Evolutionary conservation across 1,140 invertebrate species (phyloP).

Genomic region (Chironomus tepperi): DNA sequence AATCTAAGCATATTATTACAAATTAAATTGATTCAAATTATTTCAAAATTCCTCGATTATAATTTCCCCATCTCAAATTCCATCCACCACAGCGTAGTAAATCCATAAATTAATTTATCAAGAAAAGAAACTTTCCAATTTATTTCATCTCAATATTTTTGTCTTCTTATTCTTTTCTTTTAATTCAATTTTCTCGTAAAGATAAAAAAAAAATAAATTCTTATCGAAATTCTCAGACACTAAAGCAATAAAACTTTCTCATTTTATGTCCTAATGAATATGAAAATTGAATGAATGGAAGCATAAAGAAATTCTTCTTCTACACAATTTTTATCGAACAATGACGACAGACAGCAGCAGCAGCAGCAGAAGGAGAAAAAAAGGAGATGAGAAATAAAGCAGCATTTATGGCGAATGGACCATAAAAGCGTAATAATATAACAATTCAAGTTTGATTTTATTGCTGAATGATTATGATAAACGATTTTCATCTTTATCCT

Average conservation of each 20-base stretch:
- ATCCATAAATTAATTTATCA: no score
- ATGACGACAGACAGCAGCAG: not conserved
- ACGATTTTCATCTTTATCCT: not conserved
- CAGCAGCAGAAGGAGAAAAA: not conserved
- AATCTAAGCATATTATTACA: no score
- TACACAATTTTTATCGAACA: not conserved
- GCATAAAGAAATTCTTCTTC: not conserved
- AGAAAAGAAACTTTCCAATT: not conserved
- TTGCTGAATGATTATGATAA: constrained; percentile 23
- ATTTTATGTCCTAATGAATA: not conserved
- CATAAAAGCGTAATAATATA: constrained; percentile 21
- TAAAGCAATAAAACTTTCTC: constrained; percentile 9
- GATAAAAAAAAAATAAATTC: not conserved
- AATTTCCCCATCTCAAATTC: no score
- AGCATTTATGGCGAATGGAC: constrained; percentile 19
- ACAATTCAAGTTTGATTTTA: constrained; percentile 20
- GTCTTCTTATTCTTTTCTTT: no score
- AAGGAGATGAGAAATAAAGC: not conserved
- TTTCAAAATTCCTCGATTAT: no score
- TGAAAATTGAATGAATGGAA: constrained; percentile 8
- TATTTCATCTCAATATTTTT: not conserved
- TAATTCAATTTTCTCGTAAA: no score
- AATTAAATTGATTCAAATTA: no score
- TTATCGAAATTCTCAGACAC: constrained; percentile 12
- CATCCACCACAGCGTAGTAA: no score